Conservation (phyloP, 2,888 invertebrate species). For the Pandemis heparana region DNA sequence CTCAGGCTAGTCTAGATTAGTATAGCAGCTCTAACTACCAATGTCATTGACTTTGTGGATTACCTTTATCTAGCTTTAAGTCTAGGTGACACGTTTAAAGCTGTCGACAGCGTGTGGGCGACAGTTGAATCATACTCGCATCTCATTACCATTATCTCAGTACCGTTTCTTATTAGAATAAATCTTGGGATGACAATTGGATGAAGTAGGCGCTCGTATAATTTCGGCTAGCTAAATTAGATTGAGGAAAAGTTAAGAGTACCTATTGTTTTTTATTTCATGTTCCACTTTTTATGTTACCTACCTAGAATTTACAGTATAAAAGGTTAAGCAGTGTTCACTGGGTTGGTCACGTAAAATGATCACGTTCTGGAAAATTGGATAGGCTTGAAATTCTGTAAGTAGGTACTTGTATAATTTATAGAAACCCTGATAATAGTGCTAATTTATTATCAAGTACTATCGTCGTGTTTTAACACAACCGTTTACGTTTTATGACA, state of each 20-base stretch:
- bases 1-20: too few relatives aligned
- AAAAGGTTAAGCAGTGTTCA: too few relatives aligned
- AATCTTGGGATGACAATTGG: neutral
- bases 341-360: too few relatives aligned
- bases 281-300: neutral
- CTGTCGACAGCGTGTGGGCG: neutral
- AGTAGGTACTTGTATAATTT: too few relatives aligned
- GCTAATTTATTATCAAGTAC: too few relatives aligned
- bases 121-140: conserved; percentile 1
- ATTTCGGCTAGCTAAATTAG: neutral
- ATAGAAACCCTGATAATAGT: too few relatives aligned
- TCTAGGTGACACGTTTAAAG: neutral
- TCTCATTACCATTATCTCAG: neutral
- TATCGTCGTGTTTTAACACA: too few relatives aligned
- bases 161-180: neutral
- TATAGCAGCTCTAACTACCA: neutral
- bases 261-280: neutral
- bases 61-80: neutral
- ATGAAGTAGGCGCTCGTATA: neutral
- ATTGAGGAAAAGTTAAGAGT: neutral
- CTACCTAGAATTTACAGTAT: neutral
- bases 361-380: too few relatives aligned
- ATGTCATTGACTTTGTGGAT: neutral
- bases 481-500: too few relatives aligned
- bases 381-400: too few relatives aligned